phyloP scores from a whole-genome alignment of 2,888 invertebrate genomes.

The Acrocyrtus sp. region DNA sequence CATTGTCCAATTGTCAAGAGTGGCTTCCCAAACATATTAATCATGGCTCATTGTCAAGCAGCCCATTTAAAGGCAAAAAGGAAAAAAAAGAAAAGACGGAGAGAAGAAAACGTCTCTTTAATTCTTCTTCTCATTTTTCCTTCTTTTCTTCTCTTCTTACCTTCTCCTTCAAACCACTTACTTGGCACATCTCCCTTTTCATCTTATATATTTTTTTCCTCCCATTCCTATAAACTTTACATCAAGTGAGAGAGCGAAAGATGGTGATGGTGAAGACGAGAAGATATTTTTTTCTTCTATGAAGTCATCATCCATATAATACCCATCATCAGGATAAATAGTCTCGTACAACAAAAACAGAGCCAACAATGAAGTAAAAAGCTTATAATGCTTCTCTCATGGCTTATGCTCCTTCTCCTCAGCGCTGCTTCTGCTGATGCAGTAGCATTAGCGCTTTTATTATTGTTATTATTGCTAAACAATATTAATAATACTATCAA shows the following conservation, averaged over 20 bases:
- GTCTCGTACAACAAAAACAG: conserved; percentile 35
- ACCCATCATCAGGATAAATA: conserved; percentile 42
- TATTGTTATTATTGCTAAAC: conserved; percentile 8
- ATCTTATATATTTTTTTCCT: conserved; percentile 4
- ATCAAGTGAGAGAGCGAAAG: conserved; percentile 6
- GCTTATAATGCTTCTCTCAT: too few relatives aligned
- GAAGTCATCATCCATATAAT: conserved; percentile 62
- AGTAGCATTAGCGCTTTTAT: conserved; percentile 29
- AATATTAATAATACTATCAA: conserved; percentile 23
- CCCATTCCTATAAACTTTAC: neutral
- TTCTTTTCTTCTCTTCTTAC: conserved; percentile 20
- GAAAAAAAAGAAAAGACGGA: conserved; percentile 10
- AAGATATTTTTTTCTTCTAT: too few relatives aligned
- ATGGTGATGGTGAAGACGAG: too few relatives aligned
- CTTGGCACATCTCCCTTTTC: conserved; percentile 25
- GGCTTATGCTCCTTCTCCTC: too few relatives aligned
- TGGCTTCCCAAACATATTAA: conserved; percentile 64
- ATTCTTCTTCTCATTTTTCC: conserved; percentile 17
- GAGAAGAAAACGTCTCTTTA: conserved; percentile 40
- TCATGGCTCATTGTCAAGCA: conserved; percentile 62
- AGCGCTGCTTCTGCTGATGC: too few relatives aligned
- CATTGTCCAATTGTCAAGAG: conserved; percentile 63
- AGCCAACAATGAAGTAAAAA: conserved; percentile 30
- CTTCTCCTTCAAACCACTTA: conserved; percentile 15
- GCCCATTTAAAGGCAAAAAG: conserved; percentile 56